Base-by-base conservation (phyloP, 2,888 invertebrate species). In the Cyrtodaria siliqua region DNA sequence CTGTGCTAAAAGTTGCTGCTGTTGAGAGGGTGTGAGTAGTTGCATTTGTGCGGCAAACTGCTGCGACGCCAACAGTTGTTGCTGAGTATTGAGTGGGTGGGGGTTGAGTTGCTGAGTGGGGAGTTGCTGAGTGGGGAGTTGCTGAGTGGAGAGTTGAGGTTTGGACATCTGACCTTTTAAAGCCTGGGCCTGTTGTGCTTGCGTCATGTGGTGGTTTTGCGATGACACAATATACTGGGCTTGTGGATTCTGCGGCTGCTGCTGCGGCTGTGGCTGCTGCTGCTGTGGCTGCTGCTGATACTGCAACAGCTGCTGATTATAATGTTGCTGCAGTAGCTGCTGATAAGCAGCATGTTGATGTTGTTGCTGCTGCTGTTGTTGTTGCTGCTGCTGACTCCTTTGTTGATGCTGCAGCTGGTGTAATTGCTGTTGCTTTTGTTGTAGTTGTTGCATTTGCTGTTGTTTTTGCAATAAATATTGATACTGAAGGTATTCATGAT, bases 371-470 rank as follows among this genome's bases (percentile, higher is more conserved):
- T 49, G 26, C 20, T 67, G 49, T n/a, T 74, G 73, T 24, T 68
- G 62, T 18, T 59, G 62, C 23, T 79, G 78, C 44, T 81, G 79
- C 29, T n/a, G n/a, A n/a, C n/a, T n/a, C n/a, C n/a, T n/a, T n/a
- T n/a, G n/a, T n/a, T n/a, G n/a, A n/a, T 70, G 64, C 61, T 76
- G 64, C 60, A 67, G 72, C 55, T 71, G 72, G 29, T 67, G 63
- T 24, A 67, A 76, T n/a, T 56, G 59, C 69, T 79, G 77, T 59
- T 79, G 78, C 44, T 83, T 83, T 40, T 75, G 68, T 26, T 71
- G 70, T 16, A 59, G n/a, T 52, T 68, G 60, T 18, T 59, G 57
- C 24, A 44, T 44, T 20, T 63, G 69, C 18, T 79, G 68, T 55
- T 66, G 69, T 52, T 82, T 79, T 24, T 71, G 74, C 55, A 73